Conservation (phyloP, 2,888 invertebrate species). For the Nephrotoma guestfalica region DNA sequence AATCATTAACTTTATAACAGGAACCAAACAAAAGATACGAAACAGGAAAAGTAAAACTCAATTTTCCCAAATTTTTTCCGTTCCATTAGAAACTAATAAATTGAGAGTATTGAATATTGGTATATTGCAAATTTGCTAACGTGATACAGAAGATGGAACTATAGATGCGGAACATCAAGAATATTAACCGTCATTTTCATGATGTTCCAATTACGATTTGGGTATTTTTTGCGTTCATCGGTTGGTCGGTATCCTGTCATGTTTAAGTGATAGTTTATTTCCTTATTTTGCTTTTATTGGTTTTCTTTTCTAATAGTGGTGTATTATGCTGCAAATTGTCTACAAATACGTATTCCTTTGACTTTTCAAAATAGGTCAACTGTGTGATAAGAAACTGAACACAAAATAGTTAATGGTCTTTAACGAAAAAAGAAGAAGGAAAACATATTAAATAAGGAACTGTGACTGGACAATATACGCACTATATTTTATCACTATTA, state of each 20-base stretch:
- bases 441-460: neutral
- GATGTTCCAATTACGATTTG: neutral
- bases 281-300: neutral
- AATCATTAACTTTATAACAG: neutral
- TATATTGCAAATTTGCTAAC: neutral
- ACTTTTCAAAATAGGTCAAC: neutral
- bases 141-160: neutral
- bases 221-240: neutral
- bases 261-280: neutral
- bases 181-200: neutral
- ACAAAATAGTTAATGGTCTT: neutral
- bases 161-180: neutral
- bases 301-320: neutral
- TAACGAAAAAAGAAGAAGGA: neutral
- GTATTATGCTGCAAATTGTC: neutral
- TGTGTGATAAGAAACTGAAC: neutral
- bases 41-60: neutral
- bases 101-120: neutral
- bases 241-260: neutral
- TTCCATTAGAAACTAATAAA: neutral
- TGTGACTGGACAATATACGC: neutral
- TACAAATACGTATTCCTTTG: neutral
- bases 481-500: neutral
- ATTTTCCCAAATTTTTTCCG: neutral
- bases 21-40: neutral